Evolutionary conservation across 1,140 invertebrate genomes (phyloP), one percentile per base, ranked within the genome.

Genomic region (Drosophila ananassae): DNA sequence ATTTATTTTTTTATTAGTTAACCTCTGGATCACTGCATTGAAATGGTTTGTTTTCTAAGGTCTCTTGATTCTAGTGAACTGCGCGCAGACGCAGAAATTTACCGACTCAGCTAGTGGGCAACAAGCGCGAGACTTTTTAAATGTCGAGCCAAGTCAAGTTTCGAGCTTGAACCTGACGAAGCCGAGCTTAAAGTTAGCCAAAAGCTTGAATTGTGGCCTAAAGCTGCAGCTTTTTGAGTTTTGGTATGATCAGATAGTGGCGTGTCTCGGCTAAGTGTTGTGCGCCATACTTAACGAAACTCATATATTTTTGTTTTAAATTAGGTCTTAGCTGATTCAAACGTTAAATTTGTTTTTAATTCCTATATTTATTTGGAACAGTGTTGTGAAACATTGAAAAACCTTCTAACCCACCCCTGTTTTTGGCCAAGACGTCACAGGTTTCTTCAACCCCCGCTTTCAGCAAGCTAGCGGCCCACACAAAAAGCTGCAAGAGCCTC

Each of bases 51-150:
- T 46, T 21, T 63, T n/a, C 28, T 32, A 8, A 24, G 44, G 44
- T 30, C 22, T 13, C 47, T 58, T 17, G 2, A 56, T 24, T 61
- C 25, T 64, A 39, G 41, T 62, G 75, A 81, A 85, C 78, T 85
- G 82, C 82, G 83, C 83, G 78, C 78, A 87, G 77, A 82, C 82
- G 82, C 82, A 85, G 82, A 87, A 62, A 78, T 79, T 89, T 67
- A 73, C 72, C 78, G 78, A 85, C 82, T 85, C 83, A 78, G 51
- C 61, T 72, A 71, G 63, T 68, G 59, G 74, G 74, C 58, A 71
- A 44, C 30, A 28, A 75, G 78, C 71, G 66, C 37, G 56, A 58
- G 60, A 58, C 83, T 87, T 85, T 85, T 85, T 87, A 85, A 85
- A 64, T 22, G 44, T 21, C 41, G 41, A n/a, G 5, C n/a, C 62